Evolutionary conservation across 2,797 vertebrate species (phyloP).

Genomic region (Ispidina picta): DNA sequence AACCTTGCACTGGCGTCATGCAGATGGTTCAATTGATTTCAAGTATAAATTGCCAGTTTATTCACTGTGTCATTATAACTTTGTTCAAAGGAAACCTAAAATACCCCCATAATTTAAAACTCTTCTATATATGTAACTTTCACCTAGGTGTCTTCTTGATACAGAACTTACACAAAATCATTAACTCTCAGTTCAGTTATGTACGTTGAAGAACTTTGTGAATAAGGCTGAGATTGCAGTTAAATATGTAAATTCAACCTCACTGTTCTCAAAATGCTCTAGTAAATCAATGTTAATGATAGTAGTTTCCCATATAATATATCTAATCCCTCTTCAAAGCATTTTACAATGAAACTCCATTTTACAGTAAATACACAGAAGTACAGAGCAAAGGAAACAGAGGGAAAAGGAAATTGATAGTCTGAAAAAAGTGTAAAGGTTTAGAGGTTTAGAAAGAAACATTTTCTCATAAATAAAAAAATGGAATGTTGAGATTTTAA

Average conservation of each 20-base stretch:
- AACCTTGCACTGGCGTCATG: slow-evolving; percentile 18
- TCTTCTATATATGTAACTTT: slow-evolving; percentile 17
- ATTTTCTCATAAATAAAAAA: neutral
- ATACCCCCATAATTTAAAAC: slow-evolving; percentile 33
- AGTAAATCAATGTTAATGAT: slow-evolving; percentile 50
- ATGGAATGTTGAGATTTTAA: neutral
- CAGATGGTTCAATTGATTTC: slow-evolving; percentile 52
- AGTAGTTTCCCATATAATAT: slow-evolving; percentile 7
- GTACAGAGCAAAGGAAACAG: neutral
- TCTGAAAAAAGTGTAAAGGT: neutral
- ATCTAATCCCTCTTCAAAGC: slow-evolving; percentile 52
- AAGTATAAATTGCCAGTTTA: slow-evolving; percentile 32
- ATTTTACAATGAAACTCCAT: slow-evolving; percentile 20
- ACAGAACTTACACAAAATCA: neutral
- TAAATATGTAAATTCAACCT: slow-evolving; percentile 58
- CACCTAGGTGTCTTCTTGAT: neutral
- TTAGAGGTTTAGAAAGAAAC: neutral
- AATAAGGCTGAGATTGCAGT: slow-evolving; percentile 58
- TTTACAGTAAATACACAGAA: slow-evolving; percentile 41
- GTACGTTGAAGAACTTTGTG: slow-evolving; percentile 31
- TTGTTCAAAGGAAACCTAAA: slow-evolving; percentile 39
- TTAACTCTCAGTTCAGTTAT: slow-evolving; percentile 50
- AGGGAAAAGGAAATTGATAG: neutral
- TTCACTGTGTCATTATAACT: slow-evolving; percentile 4
- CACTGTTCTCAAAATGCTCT: slow-evolving; percentile 37